phyloP scores from a whole-genome alignment of 23 tunicate genomes.

The Botrylloides violaceus region DNA sequence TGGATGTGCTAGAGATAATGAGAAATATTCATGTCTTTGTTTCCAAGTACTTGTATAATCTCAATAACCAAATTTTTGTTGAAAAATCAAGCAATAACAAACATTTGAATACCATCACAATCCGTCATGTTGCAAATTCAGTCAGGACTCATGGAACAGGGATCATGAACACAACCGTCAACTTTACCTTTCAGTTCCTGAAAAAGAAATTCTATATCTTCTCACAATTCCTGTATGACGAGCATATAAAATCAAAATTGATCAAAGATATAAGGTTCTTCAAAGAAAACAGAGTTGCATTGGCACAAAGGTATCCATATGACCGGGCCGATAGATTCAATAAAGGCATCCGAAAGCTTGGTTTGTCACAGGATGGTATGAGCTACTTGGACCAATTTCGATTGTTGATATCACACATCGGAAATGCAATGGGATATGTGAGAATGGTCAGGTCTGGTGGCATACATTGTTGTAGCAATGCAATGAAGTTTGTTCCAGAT shows the following conservation, averaged over 20 bases:
- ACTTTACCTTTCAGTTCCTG: constrained; percentile 83
- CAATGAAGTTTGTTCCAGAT: constrained; percentile 82
- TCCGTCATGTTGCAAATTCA: constrained; percentile 88
- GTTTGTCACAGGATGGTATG: constrained; percentile 63
- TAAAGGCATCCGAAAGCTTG: constrained; percentile 74
- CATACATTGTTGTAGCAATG: constrained; percentile 81
- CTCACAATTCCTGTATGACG: constrained; percentile 87
- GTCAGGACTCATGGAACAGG: constrained; percentile 94
- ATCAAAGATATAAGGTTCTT: constrained; percentile 69
- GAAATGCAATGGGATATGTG: constrained; percentile 93
- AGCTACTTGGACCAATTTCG: constrained; percentile 83
- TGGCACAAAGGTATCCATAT: constrained; percentile 63
- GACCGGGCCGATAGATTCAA: constrained; percentile 82
- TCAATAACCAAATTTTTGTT: constrained; percentile 90
- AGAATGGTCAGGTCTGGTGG: constrained; percentile 92
- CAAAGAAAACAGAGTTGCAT: constrained; percentile 66
- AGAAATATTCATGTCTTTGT: constrained; percentile 88
- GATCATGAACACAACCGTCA: constrained; percentile 95
- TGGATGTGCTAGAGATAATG: constrained; percentile 91
- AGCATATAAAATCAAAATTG: constrained; percentile 81
- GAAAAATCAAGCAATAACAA: constrained; percentile 92
- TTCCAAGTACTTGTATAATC: constrained; percentile 78
- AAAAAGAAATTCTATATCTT: constrained; percentile 84
- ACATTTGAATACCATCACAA: constrained; percentile 88
- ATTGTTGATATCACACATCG: constrained; percentile 74